These are phyloP conservation scores for Nettapus auritus DNA, from an alignment of 2,113 vertebrate genomes.

Conservation along the genomic window DNA sequence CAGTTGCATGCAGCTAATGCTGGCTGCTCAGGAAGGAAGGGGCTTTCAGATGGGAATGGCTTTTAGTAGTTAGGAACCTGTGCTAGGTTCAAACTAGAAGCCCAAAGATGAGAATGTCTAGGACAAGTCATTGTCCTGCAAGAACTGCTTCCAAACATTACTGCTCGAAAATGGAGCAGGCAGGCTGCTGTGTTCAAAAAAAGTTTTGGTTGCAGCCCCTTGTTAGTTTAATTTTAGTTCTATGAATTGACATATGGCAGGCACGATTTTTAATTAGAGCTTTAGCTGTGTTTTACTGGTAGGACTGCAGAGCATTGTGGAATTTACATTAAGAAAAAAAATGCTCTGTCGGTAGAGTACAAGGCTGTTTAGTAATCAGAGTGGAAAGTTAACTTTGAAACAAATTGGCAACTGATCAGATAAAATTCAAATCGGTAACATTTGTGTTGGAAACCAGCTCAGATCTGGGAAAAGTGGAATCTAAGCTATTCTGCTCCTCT, in stretches of 20 bases:
- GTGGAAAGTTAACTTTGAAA: constrained; percentile 73
- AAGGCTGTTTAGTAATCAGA: constrained; percentile 72
- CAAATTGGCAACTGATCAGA: constrained; percentile 73
- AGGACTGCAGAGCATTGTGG: constrained; percentile 56
- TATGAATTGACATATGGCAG: constrained; percentile 67
- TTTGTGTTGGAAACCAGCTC: constrained; percentile 71
- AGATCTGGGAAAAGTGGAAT: constrained; percentile 69
- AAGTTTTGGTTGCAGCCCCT: constrained; percentile 52
- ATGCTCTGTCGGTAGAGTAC: constrained; percentile 56
- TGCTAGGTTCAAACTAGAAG: neutral
- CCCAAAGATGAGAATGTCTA: neutral
- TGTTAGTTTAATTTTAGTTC: constrained; percentile 70
- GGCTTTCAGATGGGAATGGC: neutral
- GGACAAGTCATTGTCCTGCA: neutral
- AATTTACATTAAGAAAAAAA: constrained; percentile 68
- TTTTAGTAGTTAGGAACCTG: neutral
- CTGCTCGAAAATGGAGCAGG: constrained; percentile 17
- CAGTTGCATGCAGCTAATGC: neutral
- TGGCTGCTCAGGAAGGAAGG: neutral
- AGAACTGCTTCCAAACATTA: constrained; percentile 14
- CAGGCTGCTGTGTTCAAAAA: constrained; percentile 40
- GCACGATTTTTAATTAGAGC: constrained; percentile 68
- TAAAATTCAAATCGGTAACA: constrained; percentile 74
- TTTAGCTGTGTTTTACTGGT: constrained; percentile 61
- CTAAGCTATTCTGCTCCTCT: constrained; percentile 61